Conservation (phyloP, 2,888 invertebrate species). For the Netelia inedita region DNA sequence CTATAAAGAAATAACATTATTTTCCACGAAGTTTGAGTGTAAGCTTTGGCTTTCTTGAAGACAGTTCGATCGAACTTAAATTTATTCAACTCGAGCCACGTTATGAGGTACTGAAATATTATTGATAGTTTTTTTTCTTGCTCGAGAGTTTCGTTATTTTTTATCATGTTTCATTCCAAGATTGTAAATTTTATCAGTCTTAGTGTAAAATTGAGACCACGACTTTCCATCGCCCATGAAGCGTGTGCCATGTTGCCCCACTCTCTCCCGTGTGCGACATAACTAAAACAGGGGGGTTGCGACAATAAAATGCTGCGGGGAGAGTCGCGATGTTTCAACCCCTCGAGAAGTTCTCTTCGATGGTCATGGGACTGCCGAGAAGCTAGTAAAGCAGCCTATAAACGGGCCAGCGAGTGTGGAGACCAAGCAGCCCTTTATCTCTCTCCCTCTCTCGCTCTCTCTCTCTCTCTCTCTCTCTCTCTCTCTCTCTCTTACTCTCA, state of each 20-base stretch:
- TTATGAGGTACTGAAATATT: too few relatives aligned
- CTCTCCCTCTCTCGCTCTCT: slow-evolving; percentile 9
- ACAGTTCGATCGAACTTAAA: too few relatives aligned
- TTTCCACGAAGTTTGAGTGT: not conserved
- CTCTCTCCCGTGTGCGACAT: not conserved
- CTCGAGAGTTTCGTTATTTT: too few relatives aligned
- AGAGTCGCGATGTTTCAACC: slow-evolving; percentile 59
- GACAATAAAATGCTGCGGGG: slow-evolving; percentile 50
- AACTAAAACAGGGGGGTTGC: slow-evolving; percentile 50
- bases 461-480: slow-evolving; percentile 13
- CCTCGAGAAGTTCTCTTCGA: slow-evolving; percentile 34
- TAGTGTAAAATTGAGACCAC: not conserved
- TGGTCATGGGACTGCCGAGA: slow-evolving; percentile 3
- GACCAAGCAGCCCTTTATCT: slow-evolving; percentile 47
- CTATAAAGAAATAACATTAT: not conserved
- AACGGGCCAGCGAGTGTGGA: slow-evolving; percentile 28
- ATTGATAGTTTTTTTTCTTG: too few relatives aligned
- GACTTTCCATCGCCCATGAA: not conserved
- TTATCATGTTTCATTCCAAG: too few relatives aligned
- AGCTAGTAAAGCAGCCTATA: slow-evolving; percentile 32
- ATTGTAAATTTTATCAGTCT: not conserved
- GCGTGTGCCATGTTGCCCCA: not conserved
- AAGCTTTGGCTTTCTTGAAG: too few relatives aligned
- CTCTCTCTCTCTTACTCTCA: slow-evolving; percentile 19
- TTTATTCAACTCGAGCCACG: too few relatives aligned